A percentile compares a stretch with the other conserved stretches of the same genome.
These are phyloP conservation scores for Eupelmus urozonus DNA, from an alignment of 2,888 invertebrate species.

Conservation along the genomic window DNA sequence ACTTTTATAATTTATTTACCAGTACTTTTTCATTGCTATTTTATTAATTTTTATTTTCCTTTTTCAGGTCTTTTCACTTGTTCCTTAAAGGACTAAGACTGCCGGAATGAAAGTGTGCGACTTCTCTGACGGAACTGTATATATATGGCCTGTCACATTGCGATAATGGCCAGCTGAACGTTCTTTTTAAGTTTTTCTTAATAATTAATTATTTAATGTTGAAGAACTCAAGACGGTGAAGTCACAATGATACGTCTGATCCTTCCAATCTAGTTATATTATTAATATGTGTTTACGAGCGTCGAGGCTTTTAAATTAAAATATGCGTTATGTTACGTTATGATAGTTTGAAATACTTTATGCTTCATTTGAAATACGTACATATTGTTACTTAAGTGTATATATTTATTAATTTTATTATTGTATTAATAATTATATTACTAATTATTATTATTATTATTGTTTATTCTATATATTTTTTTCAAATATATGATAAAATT, in stretches of 20 bases:
- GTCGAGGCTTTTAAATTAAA: conserved; percentile 56
- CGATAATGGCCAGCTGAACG: conserved; percentile 9
- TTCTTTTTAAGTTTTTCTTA: conserved; percentile 18
- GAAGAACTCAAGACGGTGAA: conserved; percentile 9
- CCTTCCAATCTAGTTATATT: conserved; percentile 47
- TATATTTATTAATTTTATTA: conserved; percentile 52
- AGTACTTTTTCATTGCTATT: no score
- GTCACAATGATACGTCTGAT: conserved; percentile 28
- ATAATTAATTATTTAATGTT: conserved; percentile 24
- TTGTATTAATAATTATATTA: conserved; percentile 42
- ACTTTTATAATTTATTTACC: no score
- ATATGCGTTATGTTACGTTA: conserved; percentile 33
- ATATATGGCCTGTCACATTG: conserved; percentile 28
- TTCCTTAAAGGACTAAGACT: conserved; percentile 52
- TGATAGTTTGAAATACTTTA: conserved; percentile 37
- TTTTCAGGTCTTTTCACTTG: conserved; percentile 47
- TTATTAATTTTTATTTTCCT: no score
- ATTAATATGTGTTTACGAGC: conserved; percentile 34
- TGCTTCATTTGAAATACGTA: conserved; percentile 46
- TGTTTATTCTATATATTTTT: conserved; percentile 45
- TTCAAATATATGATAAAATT: conserved; percentile 41
- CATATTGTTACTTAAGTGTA: conserved; percentile 50
- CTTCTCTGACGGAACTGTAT: conserved; percentile 38
- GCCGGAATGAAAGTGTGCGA: conserved; percentile 41
- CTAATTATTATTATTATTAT: conserved; percentile 31